Conservation (phyloP, 1,140 invertebrate genomes). For the Vanessa tameamea region DNA sequence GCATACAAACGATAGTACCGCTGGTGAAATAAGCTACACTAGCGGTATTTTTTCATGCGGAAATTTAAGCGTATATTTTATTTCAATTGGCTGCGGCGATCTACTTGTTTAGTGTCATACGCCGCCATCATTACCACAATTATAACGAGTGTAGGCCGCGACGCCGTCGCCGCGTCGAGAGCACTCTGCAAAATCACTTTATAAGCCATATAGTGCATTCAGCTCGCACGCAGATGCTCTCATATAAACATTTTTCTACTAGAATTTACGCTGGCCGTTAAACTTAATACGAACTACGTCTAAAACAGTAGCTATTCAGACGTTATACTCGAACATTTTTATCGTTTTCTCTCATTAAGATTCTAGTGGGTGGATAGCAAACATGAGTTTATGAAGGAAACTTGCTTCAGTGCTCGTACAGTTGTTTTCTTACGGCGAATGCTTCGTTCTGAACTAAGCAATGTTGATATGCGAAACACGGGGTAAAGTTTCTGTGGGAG, state of each 20-base stretch:
- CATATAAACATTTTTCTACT: constrained; percentile 56
- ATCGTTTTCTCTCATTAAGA: constrained; percentile 49
- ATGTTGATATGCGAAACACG: constrained; percentile 46
- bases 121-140: constrained; percentile 52
- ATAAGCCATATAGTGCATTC: constrained; percentile 63
- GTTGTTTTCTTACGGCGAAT: constrained; percentile 43
- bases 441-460: constrained; percentile 37
- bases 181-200: constrained; percentile 71
- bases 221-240: constrained; percentile 42
- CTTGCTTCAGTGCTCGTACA: constrained; percentile 34
- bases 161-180: constrained; percentile 48
- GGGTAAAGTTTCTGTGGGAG: constrained; percentile 42
- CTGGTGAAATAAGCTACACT: constrained; percentile 2
- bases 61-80: constrained; percentile 14
- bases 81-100: constrained; percentile 31
- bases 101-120: constrained; percentile 42
- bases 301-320: constrained; percentile 34
- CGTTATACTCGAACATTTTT: constrained; percentile 42
- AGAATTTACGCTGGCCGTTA: constrained; percentile 44
- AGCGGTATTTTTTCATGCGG: background rate
- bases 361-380: constrained; percentile 46
- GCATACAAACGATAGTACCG: background rate
- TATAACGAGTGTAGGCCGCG: constrained; percentile 48
- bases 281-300: constrained; percentile 54
- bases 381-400: constrained; percentile 49